Evolutionary conservation across 1,140 invertebrate genomes (phyloP).

Genomic region (Caerostris extrusa): DNA sequence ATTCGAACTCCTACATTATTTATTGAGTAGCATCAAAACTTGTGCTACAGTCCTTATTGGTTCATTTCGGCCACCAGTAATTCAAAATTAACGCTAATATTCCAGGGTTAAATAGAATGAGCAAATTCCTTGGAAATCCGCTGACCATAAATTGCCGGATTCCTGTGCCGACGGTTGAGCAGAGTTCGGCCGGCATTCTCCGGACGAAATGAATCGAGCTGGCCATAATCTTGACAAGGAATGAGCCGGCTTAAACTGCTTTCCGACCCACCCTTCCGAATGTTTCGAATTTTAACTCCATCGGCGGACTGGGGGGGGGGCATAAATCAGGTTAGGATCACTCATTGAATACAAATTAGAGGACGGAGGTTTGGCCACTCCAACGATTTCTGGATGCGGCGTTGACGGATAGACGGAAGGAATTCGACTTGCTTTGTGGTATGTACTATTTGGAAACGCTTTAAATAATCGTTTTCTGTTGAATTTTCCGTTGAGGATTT

Average conservation of each 20-base stretch:
- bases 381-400: not conserved
- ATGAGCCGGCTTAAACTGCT: constrained; percentile 9
- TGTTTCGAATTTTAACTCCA: constrained; percentile 62
- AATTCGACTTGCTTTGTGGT: constrained; percentile 33
- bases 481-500: not conserved
- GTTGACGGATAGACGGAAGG: constrained; percentile 6
- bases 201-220: constrained; percentile 37
- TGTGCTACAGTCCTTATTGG: too few relatives aligned
- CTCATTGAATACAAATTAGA: constrained; percentile 62
- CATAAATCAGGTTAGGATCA: constrained; percentile 57
- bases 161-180: not conserved
- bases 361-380: not conserved
- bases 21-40: too few relatives aligned
- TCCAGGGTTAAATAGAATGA: not conserved
- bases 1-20: too few relatives aligned
- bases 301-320: not conserved
- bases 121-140: constrained; percentile 29
- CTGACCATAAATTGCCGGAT: constrained; percentile 51
- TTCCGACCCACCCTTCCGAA: not conserved
- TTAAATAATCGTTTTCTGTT: constrained; percentile 31
- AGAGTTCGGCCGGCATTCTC: not conserved
- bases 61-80: not conserved
- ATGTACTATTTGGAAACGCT: constrained; percentile 28
- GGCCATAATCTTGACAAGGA: not conserved
- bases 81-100: constrained; percentile 19